Percentiles rank a stretch among this genome's conserved stretches.
Evolutionary conservation across 2,113 vertebrate species (phyloP).

Genomic region (Muntiacus muntjak): DNA sequence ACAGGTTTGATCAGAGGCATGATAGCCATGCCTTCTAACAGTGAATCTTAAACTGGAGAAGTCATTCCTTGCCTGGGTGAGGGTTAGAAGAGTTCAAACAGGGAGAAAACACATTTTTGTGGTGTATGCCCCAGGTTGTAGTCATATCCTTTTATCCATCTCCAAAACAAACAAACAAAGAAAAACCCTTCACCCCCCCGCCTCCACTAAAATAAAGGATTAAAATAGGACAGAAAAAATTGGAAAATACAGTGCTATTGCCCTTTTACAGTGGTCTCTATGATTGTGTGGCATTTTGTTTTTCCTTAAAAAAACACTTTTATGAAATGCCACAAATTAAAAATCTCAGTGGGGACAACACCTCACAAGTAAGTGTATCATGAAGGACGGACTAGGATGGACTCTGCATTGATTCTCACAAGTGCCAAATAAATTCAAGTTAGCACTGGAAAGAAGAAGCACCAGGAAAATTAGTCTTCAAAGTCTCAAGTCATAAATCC

Average conservation of each 20-base stretch:
- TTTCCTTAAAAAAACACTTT: conserved; percentile 20
- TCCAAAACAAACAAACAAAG: background rate
- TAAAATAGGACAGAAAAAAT: background rate
- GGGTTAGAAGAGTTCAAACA: background rate
- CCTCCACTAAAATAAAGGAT: background rate
- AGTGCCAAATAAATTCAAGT: conserved; percentile 34
- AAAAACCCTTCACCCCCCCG: background rate
- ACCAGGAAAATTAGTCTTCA: conserved; percentile 61
- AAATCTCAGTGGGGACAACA: background rate
- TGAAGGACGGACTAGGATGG: background rate
- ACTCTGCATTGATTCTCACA: background rate
- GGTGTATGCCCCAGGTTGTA: background rate
- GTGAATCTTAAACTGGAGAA: background rate
- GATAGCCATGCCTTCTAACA: background rate
- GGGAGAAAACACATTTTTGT: background rate
- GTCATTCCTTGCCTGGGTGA: background rate
- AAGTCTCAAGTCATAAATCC: conserved; percentile 65
- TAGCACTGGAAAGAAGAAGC: conserved; percentile 16
- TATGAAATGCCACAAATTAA: conserved; percentile 1
- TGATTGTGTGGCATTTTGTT: background rate
- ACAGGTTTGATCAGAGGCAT: background rate
- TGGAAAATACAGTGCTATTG: background rate
- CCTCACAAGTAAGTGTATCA: background rate
- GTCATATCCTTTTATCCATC: background rate
- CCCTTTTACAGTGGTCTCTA: background rate